Evolutionary conservation across 2,113 vertebrate genomes (phyloP), one percentile per base, ranked within the genome.

Genomic region (Ascaphus truei): DNA sequence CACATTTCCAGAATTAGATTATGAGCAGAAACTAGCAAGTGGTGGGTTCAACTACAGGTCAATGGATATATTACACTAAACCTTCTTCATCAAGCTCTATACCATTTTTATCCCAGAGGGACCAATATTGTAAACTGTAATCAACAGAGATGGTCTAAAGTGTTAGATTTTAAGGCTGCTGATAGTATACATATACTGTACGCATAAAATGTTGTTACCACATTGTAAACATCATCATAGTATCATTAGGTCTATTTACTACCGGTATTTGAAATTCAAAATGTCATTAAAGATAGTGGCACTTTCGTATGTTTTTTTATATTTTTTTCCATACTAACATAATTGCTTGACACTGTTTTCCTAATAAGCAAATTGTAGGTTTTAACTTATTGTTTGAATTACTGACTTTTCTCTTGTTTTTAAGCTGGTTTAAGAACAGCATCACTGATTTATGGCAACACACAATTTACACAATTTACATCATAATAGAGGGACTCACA

Each of bases 1-100:
- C 61, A 8, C 74, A 63, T 77, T 83, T 83, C 83, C 82, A 85
- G 77, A 85, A 87, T 89, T 85, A 85, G 84, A 81, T 82, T 80
- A 47, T 75, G 78, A 76, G 80, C 72, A 79, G 74, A 81, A 85
- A 85, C 85, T 84, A 88, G 83, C 86, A 85, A 88, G 85, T 85
- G 86, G 84, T 82, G 81, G 80, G 84, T 88, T 90, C 88, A 90
- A 77, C 71, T n/a, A 31, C 41, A 27, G 81, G 85, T 89, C 88
- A 86, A 26, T 69, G 76, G 76, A 75, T 77, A 78, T 29, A 79
- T 83, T 82, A 77, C 1, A 79, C 68, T 73, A 47, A 15, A 73
- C 72, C 73, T 83, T 59, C 34, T 71, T 68, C 0, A 1, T 62
- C 0, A n/a, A 79, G 71, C 68, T 3, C 7, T 0, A 62, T 69